Evolutionary conservation across 2,888 invertebrate genomes (phyloP), one percentile per base, ranked within the genome.

Genomic region (Portevinia maculata): DNA sequence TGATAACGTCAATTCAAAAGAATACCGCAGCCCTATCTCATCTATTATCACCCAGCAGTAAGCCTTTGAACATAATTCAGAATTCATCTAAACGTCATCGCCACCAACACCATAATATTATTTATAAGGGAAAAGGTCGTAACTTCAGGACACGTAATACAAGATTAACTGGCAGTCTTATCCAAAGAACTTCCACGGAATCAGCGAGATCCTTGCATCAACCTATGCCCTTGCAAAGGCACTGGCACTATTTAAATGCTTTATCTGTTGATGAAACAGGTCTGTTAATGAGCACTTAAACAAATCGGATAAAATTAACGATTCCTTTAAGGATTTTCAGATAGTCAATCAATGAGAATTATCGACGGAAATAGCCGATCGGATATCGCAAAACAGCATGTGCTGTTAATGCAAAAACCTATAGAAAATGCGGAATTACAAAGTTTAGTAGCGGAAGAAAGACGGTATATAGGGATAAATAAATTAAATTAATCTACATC

Each of bases 181-280:
- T 90, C 37, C 88, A 90, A 83, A 86, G 90, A 64, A 86, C 88
- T 6, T 88, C 89, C 0, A 85, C 90, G 0, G 93, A 93, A 78
- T 87, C 86, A 46, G 85, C 87, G 11, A 84, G 84, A 0, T 84
- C 85, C 8, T 88, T 94, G 41, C 90, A 94, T 21, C 94, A 94
- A 88, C 94, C 94, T 0, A 92, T 92, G 19, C 90, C 93, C 32
- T 92, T 96, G 55, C 94, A 95, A 67, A 88, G 88, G 28, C 86
- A 88, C 11, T 88, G 88, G 28, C 86, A 88, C 11, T 88, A 89
- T 71, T 93, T 96, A 89, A 96, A 96, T 90, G 96, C 96, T 19
- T 91, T 96, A 78, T 96, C 96, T 69, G 95, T 96, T 75, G 96
- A 96, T 88, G 96, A 96, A 90, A 94, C 94, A 1, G 92, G 93